A percentile compares a stretch with the other conserved stretches of the same genome.
These are phyloP conservation scores for Jacana jacana DNA, from an alignment of 2,113 vertebrate species.

Conservation along the genomic window DNA sequence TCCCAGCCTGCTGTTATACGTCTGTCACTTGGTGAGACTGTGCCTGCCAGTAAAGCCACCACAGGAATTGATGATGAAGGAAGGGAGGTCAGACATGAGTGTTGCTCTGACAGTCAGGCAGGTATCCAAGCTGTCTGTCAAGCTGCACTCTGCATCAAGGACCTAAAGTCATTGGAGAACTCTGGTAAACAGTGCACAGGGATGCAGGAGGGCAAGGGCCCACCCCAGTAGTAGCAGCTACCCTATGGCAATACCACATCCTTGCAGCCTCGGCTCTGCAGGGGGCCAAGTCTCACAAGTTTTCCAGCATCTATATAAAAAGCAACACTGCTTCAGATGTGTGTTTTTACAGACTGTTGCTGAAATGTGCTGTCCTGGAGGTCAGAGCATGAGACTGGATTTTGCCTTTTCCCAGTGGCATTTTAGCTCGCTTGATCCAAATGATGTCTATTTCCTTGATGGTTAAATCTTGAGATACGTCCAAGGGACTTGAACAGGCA, in stretches of 20 bases:
- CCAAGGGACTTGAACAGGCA: not conserved
- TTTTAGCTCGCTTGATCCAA: not conserved
- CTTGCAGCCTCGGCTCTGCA: not conserved
- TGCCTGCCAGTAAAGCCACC: not conserved
- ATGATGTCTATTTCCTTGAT: not conserved
- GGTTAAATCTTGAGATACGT: not conserved
- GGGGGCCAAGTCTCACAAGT: not conserved
- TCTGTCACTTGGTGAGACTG: not conserved
- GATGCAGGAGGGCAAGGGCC: accelerated
- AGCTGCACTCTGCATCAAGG: not conserved
- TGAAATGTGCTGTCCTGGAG: not conserved
- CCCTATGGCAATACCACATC: not conserved
- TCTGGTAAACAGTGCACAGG: not conserved
- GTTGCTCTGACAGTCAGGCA: accelerated
- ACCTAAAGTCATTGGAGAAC: accelerated
- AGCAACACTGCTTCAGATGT: accelerated
- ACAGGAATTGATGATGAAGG: accelerated
- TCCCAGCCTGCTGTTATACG: accelerated
- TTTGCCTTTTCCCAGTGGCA: not conserved
- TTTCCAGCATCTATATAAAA: not conserved
- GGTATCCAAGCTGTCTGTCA: accelerated
- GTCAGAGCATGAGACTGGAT: not conserved
- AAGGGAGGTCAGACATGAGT: not conserved
- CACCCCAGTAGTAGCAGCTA: accelerated
- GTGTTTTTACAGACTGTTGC: not conserved